Evolutionary conservation across 2,113 vertebrate genomes (phyloP).

Genomic region (Lagopus muta): DNA sequence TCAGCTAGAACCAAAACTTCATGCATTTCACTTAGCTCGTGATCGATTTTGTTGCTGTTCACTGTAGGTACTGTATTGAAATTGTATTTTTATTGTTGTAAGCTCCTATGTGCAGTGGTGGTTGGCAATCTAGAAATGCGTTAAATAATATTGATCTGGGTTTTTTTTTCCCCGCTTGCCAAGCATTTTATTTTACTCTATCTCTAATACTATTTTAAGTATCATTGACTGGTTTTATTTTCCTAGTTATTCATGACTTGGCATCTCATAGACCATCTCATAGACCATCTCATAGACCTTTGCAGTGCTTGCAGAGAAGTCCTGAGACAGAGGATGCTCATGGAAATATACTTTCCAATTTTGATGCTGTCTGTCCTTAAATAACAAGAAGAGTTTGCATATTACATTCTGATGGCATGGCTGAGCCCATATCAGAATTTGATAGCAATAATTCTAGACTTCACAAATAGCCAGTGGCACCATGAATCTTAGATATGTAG

Average conservation of each 20-base stretch:
- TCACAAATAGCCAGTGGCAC: neutral
- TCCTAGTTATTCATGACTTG: constrained; percentile 27
- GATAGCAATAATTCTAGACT: neutral
- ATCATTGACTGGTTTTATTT: constrained; percentile 55
- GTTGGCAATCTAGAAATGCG: constrained; percentile 60
- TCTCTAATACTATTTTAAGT: constrained; percentile 52
- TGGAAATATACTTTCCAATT: neutral
- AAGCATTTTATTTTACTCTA: constrained; percentile 39
- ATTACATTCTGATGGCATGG: neutral
- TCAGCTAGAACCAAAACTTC: constrained; percentile 29
- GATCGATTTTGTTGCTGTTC: constrained; percentile 52
- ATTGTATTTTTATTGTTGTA: constrained; percentile 62
- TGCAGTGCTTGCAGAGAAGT: neutral
- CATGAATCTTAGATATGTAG: neutral
- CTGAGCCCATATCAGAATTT: neutral
- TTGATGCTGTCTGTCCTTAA: neutral
- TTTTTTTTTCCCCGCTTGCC: neutral
- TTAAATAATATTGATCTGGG: constrained; percentile 70
- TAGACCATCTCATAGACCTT: neutral
- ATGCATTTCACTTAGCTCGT: constrained; percentile 59
- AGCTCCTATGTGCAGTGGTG: constrained; percentile 10
- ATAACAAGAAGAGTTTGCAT: neutral
- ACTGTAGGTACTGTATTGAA: constrained; percentile 16
- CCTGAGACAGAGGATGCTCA: neutral
- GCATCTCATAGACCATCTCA: neutral